Percentiles rank a stretch among this genome's conserved stretches.
phyloP scores from a whole-genome alignment of 2,113 vertebrate species.

The Hassar affinis region DNA sequence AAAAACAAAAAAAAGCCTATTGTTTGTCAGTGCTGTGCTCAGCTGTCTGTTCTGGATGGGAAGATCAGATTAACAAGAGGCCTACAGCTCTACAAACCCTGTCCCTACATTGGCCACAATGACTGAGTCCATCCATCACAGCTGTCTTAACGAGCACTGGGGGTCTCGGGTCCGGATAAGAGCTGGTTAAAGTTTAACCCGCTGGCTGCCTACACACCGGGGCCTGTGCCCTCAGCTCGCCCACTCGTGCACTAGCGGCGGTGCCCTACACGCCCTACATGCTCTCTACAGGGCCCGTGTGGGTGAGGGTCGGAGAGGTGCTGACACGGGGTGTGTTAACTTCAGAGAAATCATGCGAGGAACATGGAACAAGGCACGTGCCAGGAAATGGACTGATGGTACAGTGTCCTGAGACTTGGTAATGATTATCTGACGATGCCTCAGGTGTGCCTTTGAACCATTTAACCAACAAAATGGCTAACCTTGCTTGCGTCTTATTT shows the following conservation, averaged over 20 bases:
- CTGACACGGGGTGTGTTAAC: constrained; percentile 8
- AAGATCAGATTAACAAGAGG: constrained; percentile 74
- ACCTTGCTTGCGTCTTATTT: background rate
- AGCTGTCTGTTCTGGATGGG: constrained; percentile 68
- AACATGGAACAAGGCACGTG: constrained; percentile 35
- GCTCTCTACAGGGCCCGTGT: constrained; percentile 45
- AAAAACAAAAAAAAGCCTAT: background rate
- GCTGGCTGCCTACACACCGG: constrained; percentile 71
- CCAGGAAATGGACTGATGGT: background rate
- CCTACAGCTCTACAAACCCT: constrained; percentile 62
- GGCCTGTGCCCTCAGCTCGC: constrained; percentile 48
- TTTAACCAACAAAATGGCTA: background rate
- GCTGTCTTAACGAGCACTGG: constrained; percentile 74
- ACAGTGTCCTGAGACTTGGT: background rate
- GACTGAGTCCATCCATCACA: constrained; percentile 76
- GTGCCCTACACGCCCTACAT: constrained; percentile 35
- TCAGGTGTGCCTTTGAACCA: background rate
- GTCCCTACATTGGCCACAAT: constrained; percentile 64
- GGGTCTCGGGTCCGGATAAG: constrained; percentile 71
- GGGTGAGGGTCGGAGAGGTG: constrained; percentile 50
- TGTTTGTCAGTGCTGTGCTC: constrained; percentile 53
- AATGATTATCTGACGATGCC: background rate
- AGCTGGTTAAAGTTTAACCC: constrained; percentile 97
- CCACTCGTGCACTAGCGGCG: constrained; percentile 10
- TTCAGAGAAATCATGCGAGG: background rate